phyloP scores from a whole-genome alignment of 2,888 invertebrate species.

The Xestia rhomboidea region DNA sequence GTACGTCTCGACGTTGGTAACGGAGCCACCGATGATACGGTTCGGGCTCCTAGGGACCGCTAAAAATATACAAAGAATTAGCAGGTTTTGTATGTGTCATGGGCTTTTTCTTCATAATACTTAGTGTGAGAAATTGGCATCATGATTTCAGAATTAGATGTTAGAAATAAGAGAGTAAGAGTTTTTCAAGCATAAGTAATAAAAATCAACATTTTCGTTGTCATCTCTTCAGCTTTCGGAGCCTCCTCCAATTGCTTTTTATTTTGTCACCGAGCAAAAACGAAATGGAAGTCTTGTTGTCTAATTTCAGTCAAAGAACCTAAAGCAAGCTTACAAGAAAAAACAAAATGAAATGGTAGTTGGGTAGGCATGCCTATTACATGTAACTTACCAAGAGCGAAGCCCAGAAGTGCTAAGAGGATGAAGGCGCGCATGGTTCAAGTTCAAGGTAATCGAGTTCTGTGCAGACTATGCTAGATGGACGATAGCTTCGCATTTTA shows the following conservation, averaged over 20 bases:
- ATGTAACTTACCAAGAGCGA: slow-evolving; percentile 5
- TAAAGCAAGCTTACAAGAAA: background rate
- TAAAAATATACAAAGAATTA: slow-evolving; percentile 35
- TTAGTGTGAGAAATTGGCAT: background rate
- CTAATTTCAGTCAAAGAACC: background rate
- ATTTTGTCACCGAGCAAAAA: background rate
- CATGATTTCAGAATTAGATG: background rate
- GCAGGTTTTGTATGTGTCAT: background rate
- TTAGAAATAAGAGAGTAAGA: background rate
- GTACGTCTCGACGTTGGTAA: slow-evolving; percentile 72
- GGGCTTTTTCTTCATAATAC: background rate
- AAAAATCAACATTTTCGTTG: background rate
- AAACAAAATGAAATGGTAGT: background rate
- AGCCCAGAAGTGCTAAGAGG: slow-evolving; percentile 19
- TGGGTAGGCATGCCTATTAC: background rate
- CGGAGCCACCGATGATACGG: slow-evolving; percentile 77
- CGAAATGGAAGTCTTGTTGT: background rate
- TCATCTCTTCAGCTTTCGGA: background rate
- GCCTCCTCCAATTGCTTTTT: background rate
- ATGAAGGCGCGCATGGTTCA: slow-evolving; percentile 10
- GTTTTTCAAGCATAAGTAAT: background rate
- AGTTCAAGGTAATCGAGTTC: background rate
- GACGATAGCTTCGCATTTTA: slow-evolving; percentile 11
- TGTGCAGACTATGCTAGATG: slow-evolving; percentile 6
- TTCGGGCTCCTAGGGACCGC: slow-evolving; percentile 68